Evolutionary conservation across 2,888 invertebrate species (phyloP).

Genomic region (Apodemia zela): DNA sequence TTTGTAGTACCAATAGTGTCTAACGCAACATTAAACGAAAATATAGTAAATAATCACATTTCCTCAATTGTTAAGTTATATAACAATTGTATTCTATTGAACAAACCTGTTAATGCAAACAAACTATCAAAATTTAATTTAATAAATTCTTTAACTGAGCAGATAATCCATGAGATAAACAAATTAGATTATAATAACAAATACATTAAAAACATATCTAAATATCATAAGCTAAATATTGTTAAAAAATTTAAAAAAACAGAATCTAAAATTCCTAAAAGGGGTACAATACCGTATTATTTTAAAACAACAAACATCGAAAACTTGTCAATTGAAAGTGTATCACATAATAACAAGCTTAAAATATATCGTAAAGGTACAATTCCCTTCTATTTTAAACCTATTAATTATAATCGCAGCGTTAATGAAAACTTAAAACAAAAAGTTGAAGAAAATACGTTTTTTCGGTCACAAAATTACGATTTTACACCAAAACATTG

Average conservation of each 20-base stretch:
- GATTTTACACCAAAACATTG: slow-evolving; percentile 26
- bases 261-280: neutral
- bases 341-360: neutral
- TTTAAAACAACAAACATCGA: neutral
- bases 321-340: neutral
- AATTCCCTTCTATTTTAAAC: neutral
- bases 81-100: no score
- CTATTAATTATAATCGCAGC: neutral
- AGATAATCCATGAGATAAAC: neutral
- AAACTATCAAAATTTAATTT: neutral
- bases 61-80: no score
- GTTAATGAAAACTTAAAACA: neutral
- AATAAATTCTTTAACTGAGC: neutral
- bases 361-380: neutral
- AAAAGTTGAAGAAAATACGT: neutral
- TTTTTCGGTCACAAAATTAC: slow-evolving; percentile 21
- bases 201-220: neutral
- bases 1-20: neutral
- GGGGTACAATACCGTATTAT: slow-evolving; percentile 1
- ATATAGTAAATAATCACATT: neutral
- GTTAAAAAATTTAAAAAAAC: neutral
- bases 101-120: no score
- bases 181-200: neutral
- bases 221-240: neutral
- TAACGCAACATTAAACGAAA: neutral